Evolutionary conservation across 2,113 vertebrate species (phyloP), one percentile per base, ranked within the genome.

Genomic region (Eulacestoma nigropectus): DNA sequence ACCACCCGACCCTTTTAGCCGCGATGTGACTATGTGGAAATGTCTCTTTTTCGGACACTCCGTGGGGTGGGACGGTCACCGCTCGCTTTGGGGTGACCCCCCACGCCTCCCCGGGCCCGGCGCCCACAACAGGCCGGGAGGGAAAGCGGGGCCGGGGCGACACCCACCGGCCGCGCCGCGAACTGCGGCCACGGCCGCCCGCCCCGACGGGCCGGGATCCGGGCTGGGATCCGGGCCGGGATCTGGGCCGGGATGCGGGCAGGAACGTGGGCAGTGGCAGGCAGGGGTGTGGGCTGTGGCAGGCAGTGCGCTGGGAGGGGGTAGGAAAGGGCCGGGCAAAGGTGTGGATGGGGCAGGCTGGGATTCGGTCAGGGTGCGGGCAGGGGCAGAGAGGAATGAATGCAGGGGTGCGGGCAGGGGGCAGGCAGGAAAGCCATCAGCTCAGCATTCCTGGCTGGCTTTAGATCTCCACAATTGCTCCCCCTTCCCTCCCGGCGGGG

Each of bases 371-470:
- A 63, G 47, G 17, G 79, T 25, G 62, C 63, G 13, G 30, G 46
- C 32, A 67, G 60, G 50, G 60, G 63, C 50, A 77, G 52, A 56
- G 16, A 79, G 62, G 69, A 75, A 59, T 64, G 50, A 9, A 35
- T 17, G 96, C 89, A 94, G 97, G 89, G 86, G 95, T 89, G 94
- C 62, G 69, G 47, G 84, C 42, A 29, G 41, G 87, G 74, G 70
- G 83, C 64, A 93, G 89, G 84, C 92, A 96, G 96, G 88, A 92
- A 93, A 96, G 95, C 83, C 96, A 91, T 92, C 94, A 62, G 75
- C 89, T 96, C 95, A 62, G 95, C 97, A 95, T 96, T 97, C 95
- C 96, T 97, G 91, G 37, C 96, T 80, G 65, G 95, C 96, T 87
- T 95, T 93, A 94, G 97, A 96, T 96, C 95, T 97, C 80, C 39